These are phyloP conservation scores for Crypturellus undulatus DNA, from an alignment of 2,113 vertebrate genomes.

Conservation along the genomic window DNA sequence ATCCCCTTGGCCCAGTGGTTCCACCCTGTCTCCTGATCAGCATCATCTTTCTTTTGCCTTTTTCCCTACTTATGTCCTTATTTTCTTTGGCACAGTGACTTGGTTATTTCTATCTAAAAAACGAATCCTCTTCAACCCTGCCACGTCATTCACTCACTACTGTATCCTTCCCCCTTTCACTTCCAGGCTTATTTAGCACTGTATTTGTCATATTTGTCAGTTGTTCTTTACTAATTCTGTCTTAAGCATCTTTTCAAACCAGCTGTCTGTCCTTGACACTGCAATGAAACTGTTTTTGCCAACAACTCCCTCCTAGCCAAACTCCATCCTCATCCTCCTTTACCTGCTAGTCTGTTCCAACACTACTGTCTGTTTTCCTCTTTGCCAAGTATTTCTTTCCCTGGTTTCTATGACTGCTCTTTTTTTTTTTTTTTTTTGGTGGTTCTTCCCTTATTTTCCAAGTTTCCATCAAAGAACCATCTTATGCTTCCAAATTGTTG, in stretches of 20 bases:
- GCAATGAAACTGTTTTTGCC: not conserved
- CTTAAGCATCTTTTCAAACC: not conserved
- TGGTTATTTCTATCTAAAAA: not conserved
- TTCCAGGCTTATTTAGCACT: not conserved
- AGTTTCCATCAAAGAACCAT: conserved; percentile 43
- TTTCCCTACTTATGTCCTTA: not conserved
- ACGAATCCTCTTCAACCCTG: not conserved
- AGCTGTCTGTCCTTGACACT: not conserved
- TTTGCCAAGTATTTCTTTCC: conserved; percentile 39
- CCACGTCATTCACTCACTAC: not conserved
- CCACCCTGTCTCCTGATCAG: not conserved
- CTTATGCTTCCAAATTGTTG: not conserved
- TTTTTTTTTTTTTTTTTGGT: not conserved
- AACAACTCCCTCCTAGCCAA: not conserved
- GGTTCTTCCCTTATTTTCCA: conserved; percentile 37
- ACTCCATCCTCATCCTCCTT: not conserved
- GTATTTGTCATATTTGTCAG: not conserved
- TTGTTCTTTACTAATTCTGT: not conserved
- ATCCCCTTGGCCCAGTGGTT: not conserved
- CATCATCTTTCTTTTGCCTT: not conserved
- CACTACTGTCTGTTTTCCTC: conserved; percentile 9
- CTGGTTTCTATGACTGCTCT: not conserved
- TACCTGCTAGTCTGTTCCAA: not conserved
- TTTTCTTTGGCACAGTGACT: not conserved
- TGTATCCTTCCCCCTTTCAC: not conserved